A percentile compares a stretch with the other conserved stretches of the same genome.
Evolutionary conservation across 2,113 vertebrate genomes (phyloP).

Genomic region (Casuarius casuarius): DNA sequence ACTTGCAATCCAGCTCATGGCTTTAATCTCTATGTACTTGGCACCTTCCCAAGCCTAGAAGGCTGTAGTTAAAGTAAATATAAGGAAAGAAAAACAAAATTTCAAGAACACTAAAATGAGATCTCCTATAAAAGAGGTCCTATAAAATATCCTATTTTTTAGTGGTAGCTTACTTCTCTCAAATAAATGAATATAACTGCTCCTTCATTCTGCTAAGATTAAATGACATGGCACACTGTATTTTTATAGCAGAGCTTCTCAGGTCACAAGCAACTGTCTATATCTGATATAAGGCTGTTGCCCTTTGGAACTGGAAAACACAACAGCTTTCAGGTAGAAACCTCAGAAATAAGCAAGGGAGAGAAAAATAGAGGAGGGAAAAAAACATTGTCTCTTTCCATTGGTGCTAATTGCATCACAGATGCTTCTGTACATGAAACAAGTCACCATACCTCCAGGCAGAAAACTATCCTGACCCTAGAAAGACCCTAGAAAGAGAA

Average conservation of each 20-base stretch:
- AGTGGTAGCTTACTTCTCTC: background rate
- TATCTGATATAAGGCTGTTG: background rate
- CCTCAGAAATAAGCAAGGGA: background rate
- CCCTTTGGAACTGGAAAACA: background rate
- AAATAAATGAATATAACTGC: background rate
- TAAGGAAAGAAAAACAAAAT: background rate
- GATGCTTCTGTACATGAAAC: background rate
- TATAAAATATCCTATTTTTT: background rate
- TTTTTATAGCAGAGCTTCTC: background rate
- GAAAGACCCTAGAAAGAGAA: background rate
- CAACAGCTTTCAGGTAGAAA: background rate
- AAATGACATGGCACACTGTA: rapidly evolving
- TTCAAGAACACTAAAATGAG: background rate
- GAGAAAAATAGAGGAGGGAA: background rate
- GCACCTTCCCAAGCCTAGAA: background rate
- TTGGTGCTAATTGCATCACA: background rate
- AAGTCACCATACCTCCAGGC: background rate
- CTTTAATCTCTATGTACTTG: background rate
- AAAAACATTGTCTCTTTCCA: background rate
- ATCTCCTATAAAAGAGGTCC: background rate
- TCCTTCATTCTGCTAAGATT: background rate
- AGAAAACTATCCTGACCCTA: background rate
- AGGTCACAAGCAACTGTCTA: background rate
- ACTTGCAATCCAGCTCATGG: background rate
- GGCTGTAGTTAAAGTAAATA: background rate